Conservation (phyloP, 2,797 vertebrate genomes). For the Gobionotothen gibberifrons region DNA sequence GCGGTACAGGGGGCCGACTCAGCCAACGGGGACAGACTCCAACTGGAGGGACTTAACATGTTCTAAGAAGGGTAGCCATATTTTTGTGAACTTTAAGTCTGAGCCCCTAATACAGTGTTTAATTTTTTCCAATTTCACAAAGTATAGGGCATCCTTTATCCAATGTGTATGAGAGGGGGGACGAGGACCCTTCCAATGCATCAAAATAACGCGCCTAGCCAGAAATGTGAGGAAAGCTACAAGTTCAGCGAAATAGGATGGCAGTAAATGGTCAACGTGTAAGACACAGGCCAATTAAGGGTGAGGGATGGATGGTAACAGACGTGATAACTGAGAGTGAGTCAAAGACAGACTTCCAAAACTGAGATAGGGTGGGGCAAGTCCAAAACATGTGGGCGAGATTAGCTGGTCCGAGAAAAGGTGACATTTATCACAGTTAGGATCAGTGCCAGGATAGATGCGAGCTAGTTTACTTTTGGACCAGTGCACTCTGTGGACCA, state of each 20-base stretch:
- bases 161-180: too few relatives aligned
- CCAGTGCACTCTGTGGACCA: too few relatives aligned
- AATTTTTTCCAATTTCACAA: not conserved
- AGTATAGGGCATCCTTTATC: not conserved
- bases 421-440: too few relatives aligned
- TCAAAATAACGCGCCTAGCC: not conserved
- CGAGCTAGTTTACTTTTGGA: too few relatives aligned
- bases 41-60: too few relatives aligned
- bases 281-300: not conserved
- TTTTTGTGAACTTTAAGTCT: not conserved
- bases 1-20: too few relatives aligned
- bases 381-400: not conserved
- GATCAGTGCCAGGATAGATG: too few relatives aligned
- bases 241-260: too few relatives aligned
- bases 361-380: not conserved
- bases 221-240: not conserved
- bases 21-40: too few relatives aligned
- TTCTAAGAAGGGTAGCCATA: not conserved
- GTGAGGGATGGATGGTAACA: not conserved
- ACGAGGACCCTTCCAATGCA: not conserved
- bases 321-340: not conserved
- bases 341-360: constrained; percentile 2
- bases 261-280: not conserved
- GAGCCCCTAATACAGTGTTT: not conserved
- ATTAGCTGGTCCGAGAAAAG: not conserved